Evolutionary conservation across 2,797 vertebrate species (phyloP).

Genomic region (Cephalopachus bancanus): DNA sequence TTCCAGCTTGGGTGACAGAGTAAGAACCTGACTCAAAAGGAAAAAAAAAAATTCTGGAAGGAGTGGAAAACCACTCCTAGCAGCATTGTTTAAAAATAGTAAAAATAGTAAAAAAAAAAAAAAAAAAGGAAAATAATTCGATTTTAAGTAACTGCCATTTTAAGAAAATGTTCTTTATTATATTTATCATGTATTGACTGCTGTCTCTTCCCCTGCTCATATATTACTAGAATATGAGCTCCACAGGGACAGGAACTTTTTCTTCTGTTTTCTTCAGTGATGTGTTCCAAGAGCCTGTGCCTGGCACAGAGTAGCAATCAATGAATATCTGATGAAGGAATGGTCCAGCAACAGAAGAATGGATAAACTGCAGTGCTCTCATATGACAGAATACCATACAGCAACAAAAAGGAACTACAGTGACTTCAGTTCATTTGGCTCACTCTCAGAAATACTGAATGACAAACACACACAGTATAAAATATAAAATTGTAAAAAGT

Average conservation of each 20-base stretch:
- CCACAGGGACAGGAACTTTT: neutral
- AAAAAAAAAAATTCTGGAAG: slow-evolving; percentile 17
- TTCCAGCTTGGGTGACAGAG: neutral
- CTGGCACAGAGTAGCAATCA: slow-evolving; percentile 34
- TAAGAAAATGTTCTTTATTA: neutral
- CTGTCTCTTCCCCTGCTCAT: neutral
- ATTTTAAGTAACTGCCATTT: slow-evolving; percentile 2
- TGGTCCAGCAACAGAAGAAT: neutral
- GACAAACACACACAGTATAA: neutral
- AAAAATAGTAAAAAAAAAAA: neutral
- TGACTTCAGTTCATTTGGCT: neutral
- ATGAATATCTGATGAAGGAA: slow-evolving; percentile 32
- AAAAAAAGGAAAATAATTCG: neutral
- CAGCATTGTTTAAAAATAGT: neutral
- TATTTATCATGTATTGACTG: neutral
- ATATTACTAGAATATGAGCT: slow-evolving; percentile 7
- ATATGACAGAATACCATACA: neutral
- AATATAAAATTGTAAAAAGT: slow-evolving; percentile 23
- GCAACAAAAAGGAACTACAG: neutral
- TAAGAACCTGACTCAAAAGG: neutral
- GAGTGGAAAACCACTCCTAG: neutral
- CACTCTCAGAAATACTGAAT: slow-evolving; percentile 18
- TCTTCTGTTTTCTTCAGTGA: neutral
- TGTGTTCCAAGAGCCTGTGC: neutral
- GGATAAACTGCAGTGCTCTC: neutral